A percentile compares a stretch with the other conserved stretches of the same genome.
These are phyloP conservation scores for Leuciscus waleckii DNA, from an alignment of 2,797 vertebrate species.

Conservation along the genomic window DNA sequence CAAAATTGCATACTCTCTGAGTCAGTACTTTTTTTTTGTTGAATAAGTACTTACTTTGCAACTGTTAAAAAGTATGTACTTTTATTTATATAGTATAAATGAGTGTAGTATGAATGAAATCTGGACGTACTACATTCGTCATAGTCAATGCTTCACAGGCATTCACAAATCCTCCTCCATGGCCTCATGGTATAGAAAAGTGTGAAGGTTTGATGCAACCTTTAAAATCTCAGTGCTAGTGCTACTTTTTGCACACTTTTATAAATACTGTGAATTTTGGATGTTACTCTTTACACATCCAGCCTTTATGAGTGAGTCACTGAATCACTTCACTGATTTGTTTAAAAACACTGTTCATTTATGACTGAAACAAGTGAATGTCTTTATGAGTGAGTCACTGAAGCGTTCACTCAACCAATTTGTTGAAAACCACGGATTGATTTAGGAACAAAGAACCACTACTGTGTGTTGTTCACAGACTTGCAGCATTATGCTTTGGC, in stretches of 20 bases:
- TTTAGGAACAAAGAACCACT: neutral
- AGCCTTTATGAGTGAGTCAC: neutral
- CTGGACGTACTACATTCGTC: neutral
- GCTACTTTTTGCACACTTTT: too few species aligned
- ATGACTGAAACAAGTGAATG: neutral
- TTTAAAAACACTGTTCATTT: neutral
- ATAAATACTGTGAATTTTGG: too few species aligned
- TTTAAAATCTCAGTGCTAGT: too few species aligned
- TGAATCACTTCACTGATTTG: neutral
- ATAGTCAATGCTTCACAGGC: neutral
- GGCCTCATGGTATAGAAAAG: too few species aligned
- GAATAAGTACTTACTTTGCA: neutral
- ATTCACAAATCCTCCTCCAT: neutral
- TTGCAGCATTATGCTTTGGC: neutral
- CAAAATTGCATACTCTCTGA: neutral
- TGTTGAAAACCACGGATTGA: neutral
- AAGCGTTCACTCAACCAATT: neutral
- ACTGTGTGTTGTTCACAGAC: neutral
- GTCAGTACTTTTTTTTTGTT: neutral
- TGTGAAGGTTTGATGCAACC: too few species aligned
- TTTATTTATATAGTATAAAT: neutral
- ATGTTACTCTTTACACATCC: neutral
- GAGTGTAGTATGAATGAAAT: neutral
- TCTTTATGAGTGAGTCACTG: neutral
- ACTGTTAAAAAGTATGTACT: neutral